Base-by-base conservation (phyloP, 2,888 invertebrate genomes). In the Aleiodes testaceus region DNA sequence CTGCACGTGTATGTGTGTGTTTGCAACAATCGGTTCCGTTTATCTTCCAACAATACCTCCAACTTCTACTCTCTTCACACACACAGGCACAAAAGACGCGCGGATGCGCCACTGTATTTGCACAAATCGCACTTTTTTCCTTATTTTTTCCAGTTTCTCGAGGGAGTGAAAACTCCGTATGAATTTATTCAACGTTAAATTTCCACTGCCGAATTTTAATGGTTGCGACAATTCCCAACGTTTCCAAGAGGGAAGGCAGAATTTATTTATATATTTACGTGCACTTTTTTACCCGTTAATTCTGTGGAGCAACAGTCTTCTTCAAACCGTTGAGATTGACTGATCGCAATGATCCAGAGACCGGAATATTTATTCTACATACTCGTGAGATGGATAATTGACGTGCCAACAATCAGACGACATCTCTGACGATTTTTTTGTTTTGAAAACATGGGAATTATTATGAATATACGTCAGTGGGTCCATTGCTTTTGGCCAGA, bases 11-110 rank as follows among this genome's bases (percentile, higher is more conserved):
- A 11, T 36, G 26, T 47, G 22, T 44, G 70, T 75, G 83, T 75
- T 5, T 26, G 83, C 80, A 81, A 84, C 82, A 84, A 83, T 84
- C 84, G 81, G 79, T 79, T 79, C 78, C 81, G 81, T 82, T 84
- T 84, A 84, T 81, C 80, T 82, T 75, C 72, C 80, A 81, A 81
- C 82, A 82, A 84, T 82, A 79, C 82, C 79, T 80, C 36, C 81
- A 84, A 84, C 80, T 84, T 84, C 81, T 80, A 74, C 74, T 73
- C 73, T 70, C 69, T 70, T n/a, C 47, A 42, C 53, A 66, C 11
- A 36, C 20, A 66, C 16, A 16, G 18, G 42, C 42, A 42, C 4
- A 49, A 11, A 18, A 44, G 69, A 52, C 65, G 76, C 72, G 72
- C 72, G 76, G 78, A 77, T 73, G 74, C 75, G 77, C 75, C 74